Conservation (phyloP, 1,140 invertebrate genomes). For the Cotesia typhae region DNA sequence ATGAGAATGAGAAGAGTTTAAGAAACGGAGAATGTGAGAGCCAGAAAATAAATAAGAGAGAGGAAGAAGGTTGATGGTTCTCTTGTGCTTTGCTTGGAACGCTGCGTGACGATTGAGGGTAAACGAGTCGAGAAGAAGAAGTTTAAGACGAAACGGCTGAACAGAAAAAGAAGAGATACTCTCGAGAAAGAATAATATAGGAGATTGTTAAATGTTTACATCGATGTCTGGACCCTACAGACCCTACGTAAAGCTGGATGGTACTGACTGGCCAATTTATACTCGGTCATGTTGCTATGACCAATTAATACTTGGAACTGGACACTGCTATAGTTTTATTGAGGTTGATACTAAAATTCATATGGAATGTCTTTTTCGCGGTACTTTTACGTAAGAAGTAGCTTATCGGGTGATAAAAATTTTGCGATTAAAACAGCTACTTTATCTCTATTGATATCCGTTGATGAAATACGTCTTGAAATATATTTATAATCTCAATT, state of each 20-base stretch:
- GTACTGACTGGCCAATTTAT: constrained; percentile 1
- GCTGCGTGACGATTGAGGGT: constrained; percentile 16
- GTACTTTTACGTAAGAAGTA: too few species aligned
- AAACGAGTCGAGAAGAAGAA: constrained; percentile 34
- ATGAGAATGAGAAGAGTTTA: constrained; percentile 6
- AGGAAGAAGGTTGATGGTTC: constrained; percentile 3
- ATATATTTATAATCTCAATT: too few species aligned
- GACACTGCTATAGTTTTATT: too few species aligned
- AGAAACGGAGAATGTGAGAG: constrained; percentile 13
- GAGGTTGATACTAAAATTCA: too few species aligned
- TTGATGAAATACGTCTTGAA: too few species aligned
- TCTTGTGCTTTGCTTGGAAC: constrained; percentile 8
- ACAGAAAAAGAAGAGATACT: background rate
- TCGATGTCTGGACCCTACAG: background rate
- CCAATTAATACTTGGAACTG: background rate
- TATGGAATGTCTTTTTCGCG: too few species aligned
- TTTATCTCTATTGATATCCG: too few species aligned
- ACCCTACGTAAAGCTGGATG: background rate
- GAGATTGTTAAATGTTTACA: background rate
- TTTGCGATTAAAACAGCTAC: too few species aligned
- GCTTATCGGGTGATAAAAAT: too few species aligned
- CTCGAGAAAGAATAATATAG: background rate
- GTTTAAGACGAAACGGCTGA: background rate
- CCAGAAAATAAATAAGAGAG: constrained; percentile 18
- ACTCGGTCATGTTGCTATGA: background rate